phyloP scores from a whole-genome alignment of 1,140 invertebrate genomes.

The Diachasmimorpha longicaudata region DNA sequence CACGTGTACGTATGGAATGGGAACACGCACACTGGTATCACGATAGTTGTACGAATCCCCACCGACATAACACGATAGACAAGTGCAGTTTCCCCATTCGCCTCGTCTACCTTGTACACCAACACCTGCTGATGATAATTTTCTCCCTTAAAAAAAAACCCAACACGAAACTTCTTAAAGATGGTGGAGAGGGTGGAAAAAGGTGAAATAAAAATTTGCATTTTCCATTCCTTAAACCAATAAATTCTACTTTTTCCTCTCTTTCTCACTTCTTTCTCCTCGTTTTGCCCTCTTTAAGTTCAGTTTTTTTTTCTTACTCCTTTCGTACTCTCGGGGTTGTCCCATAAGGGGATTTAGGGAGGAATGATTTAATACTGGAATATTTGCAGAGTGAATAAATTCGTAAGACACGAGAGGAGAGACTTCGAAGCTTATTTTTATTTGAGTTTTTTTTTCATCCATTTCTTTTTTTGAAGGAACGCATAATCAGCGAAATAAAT shows the following conservation, averaged over 20 bases:
- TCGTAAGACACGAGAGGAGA: constrained; percentile 9
- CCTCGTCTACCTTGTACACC: background rate
- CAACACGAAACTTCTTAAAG: constrained; percentile 11
- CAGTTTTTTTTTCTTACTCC: constrained; percentile 10
- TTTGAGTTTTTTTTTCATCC: background rate
- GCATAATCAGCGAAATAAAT: background rate
- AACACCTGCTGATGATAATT: constrained; percentile 27
- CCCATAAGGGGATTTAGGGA: constrained; percentile 28
- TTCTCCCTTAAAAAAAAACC: background rate
- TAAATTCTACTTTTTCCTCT: constrained; percentile 22
- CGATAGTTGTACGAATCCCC: background rate
- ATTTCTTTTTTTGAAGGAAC: background rate
- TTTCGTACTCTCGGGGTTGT: constrained; percentile 5
- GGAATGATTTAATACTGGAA: constrained; percentile 29
- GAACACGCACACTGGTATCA: background rate
- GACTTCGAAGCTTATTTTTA: constrained; percentile 3
- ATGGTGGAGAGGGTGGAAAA: background rate
- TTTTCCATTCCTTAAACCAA: constrained; percentile 27
- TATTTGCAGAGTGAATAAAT: constrained; percentile 32
- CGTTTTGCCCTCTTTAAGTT: constrained; percentile 20
- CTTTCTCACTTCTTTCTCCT: background rate
- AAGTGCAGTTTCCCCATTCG: background rate
- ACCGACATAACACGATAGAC: background rate
- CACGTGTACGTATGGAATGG: background rate
- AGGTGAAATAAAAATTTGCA: constrained; percentile 29